Percentiles rank a stretch among this genome's conserved stretches.
Conservation (phyloP, 2,797 vertebrate genomes). For the Characodon lateralis region DNA sequence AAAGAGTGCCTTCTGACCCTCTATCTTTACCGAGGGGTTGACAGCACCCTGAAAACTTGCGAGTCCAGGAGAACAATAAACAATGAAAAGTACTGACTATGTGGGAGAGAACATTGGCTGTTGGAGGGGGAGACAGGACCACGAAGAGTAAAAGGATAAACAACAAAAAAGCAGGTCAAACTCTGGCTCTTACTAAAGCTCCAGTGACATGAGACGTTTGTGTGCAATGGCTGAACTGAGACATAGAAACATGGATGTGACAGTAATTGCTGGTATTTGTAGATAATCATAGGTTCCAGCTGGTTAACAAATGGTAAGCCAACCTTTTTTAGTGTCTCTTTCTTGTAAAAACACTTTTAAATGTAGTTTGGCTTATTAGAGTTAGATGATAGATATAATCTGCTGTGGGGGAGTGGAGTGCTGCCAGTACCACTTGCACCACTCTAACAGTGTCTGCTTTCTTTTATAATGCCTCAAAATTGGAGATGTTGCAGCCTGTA, state of each 20-base stretch:
- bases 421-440: constrained; percentile 11
- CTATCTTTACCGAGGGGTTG: not conserved
- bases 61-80: constrained; percentile 13
- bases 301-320: constrained; percentile 33
- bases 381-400: constrained; percentile 7
- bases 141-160: constrained; percentile 5
- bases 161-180: constrained; percentile 1
- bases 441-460: constrained; percentile 16
- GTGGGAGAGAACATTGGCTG: not conserved
- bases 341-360: not conserved
- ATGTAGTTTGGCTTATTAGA: constrained; percentile 8
- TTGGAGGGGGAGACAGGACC: not conserved
- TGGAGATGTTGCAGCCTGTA: constrained; percentile 6
- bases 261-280: constrained; percentile 47
- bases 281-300: constrained; percentile 38
- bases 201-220: constrained; percentile 15
- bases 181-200: not conserved
- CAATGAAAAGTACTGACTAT: constrained; percentile 5
- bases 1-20: constrained; percentile 3
- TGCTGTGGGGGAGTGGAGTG: not conserved
- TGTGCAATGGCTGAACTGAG: constrained; percentile 1
- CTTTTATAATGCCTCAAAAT: constrained; percentile 14
- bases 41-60: constrained; percentile 23
- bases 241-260: constrained; percentile 22
- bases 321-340: constrained; percentile 12